Conservation (phyloP, 2,888 invertebrate species). For the Molanna angustata region DNA sequence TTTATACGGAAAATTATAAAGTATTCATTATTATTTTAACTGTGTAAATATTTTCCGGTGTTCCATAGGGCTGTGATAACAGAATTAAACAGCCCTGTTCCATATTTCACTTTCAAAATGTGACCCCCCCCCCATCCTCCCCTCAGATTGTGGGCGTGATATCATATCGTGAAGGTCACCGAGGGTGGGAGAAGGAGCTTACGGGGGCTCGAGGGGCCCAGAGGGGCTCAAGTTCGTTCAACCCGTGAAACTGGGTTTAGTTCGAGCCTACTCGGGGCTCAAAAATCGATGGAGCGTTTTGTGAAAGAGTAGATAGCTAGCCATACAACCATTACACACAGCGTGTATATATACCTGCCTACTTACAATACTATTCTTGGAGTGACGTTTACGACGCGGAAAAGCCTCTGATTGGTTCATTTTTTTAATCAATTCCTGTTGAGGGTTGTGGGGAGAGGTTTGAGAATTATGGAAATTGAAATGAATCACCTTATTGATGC, state of each 20-base stretch:
- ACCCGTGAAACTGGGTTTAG: constrained; percentile 33
- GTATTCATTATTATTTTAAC: too few relatives aligned
- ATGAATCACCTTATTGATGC: background rate
- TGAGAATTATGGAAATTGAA: background rate
- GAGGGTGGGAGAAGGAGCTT: constrained; percentile 3
- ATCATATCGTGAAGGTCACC: constrained; percentile 17
- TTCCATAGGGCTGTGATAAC: too few relatives aligned
- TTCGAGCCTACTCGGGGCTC: constrained; percentile 21
- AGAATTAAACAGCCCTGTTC: background rate
- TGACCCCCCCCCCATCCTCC: background rate
- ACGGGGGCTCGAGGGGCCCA: constrained; percentile 1
- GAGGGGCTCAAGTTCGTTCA: constrained; percentile 26
- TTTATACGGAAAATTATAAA: too few relatives aligned
- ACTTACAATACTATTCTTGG: constrained; percentile 9
- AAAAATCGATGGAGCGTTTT: constrained; percentile 32
- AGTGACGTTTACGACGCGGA: constrained; percentile 10
- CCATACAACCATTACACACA: background rate
- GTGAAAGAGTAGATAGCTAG: constrained; percentile 12
- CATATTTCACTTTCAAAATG: background rate
- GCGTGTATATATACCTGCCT: too few relatives aligned
- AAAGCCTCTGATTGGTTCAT: constrained; percentile 7
- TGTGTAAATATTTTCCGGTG: too few relatives aligned
- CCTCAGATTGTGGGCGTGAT: background rate
- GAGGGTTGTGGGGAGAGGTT: too few relatives aligned
- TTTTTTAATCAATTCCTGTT: constrained; percentile 9